These are phyloP conservation scores for Barypeithes pellucidus DNA, from an alignment of 2,888 invertebrate genomes.

Conservation along the genomic window DNA sequence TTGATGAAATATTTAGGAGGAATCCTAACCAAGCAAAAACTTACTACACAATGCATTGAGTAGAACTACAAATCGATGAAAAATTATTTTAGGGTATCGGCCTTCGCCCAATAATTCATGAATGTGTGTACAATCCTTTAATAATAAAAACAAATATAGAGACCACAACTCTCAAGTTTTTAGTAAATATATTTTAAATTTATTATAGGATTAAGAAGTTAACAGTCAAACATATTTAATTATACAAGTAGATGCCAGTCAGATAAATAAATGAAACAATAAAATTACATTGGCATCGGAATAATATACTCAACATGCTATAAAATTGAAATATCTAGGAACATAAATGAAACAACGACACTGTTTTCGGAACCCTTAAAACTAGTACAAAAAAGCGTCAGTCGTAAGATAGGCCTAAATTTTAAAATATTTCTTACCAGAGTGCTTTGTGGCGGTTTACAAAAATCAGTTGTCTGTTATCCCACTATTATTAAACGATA, in stretches of 20 bases:
- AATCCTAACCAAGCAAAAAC: no score
- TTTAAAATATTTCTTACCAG: constrained; percentile 23
- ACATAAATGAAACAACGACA: neutral
- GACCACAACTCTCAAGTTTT: neutral
- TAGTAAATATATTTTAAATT: constrained; percentile 9
- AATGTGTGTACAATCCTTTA: no score
- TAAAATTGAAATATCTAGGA: neutral
- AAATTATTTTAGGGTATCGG: no score
- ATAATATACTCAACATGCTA: neutral
- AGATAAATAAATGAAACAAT: constrained; percentile 17
- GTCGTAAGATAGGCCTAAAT: constrained; percentile 44
- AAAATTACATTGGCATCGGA: constrained; percentile 16
- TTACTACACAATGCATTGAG: no score
- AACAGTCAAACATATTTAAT: constrained; percentile 15
- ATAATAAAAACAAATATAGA: neutral
- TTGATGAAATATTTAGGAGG: no score
- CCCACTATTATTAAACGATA: no score
- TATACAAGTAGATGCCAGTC: constrained; percentile 3
- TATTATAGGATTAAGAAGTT: neutral
- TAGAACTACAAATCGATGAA: no score
- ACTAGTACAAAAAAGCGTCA: constrained; percentile 25
- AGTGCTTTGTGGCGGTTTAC: neutral
- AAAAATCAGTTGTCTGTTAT: no score
- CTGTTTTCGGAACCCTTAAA: neutral
- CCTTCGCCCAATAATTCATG: no score